These are phyloP conservation scores for Arenicola marina DNA, from an alignment of 2,888 invertebrate genomes.

Conservation along the genomic window DNA sequence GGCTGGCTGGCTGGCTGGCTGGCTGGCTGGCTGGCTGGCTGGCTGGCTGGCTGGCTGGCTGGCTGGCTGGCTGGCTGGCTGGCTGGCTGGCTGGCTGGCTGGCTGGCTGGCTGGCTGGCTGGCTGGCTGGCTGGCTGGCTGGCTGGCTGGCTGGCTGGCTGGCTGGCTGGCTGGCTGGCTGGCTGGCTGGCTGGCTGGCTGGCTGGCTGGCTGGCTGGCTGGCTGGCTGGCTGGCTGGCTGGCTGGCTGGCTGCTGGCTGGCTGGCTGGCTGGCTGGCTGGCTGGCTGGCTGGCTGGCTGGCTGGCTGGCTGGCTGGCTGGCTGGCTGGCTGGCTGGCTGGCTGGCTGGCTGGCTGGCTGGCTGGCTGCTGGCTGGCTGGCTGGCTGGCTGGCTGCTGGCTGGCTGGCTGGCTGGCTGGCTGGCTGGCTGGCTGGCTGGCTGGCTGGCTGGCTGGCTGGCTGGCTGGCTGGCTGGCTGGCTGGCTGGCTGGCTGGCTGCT, in stretches of 20 bases:
- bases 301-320: constrained; percentile 1
- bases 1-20: constrained; percentile 1
- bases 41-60: constrained; percentile 1
- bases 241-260: no score
- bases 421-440: constrained; percentile 1
- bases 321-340: constrained; percentile 1
- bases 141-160: constrained; percentile 1
- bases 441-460: constrained; percentile 1
- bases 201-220: constrained; percentile 1
- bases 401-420: constrained; percentile 1
- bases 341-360: no score
- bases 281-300: constrained; percentile 1
- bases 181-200: constrained; percentile 1
- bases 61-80: constrained; percentile 1
- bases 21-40: constrained; percentile 1
- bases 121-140: constrained; percentile 1
- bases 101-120: constrained; percentile 1
- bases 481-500: constrained; percentile 1
- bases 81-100: constrained; percentile 1
- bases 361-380: no score
- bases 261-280: constrained; percentile 1
- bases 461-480: constrained; percentile 1
- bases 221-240: constrained; percentile 1
- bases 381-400: no score
- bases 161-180: constrained; percentile 1